Percentiles rank a stretch among this genome's conserved stretches.
Evolutionary conservation across 92 coral and sea anemone genomes (phyloP).

Genomic region (Phenganax stokvisi): DNA sequence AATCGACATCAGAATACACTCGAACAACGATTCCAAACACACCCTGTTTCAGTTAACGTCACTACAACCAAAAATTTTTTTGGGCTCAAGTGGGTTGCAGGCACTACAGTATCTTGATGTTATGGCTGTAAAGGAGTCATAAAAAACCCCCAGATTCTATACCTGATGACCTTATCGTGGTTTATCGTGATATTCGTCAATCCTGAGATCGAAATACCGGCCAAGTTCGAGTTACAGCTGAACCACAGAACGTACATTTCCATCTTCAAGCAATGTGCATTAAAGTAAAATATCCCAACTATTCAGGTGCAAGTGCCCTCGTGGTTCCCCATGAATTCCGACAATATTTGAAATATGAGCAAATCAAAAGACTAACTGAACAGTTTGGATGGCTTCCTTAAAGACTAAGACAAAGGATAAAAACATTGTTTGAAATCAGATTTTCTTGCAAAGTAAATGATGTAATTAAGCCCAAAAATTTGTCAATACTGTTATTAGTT

Average conservation of each 20-base stretch:
- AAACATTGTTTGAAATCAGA: too few relatives aligned
- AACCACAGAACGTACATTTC: slow-evolving; percentile 30
- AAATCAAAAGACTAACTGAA: background rate
- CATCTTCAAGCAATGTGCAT: slow-evolving; percentile 31
- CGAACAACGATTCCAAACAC: too few relatives aligned
- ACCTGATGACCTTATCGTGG: slow-evolving; percentile 13
- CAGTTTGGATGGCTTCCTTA: slow-evolving; percentile 20
- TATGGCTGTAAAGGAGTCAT: slow-evolving; percentile 11
- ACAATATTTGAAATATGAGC: background rate
- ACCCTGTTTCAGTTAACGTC: too few relatives aligned
- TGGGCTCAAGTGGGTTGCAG: slow-evolving; percentile 19
- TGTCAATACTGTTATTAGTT: too few relatives aligned
- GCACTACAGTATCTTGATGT: slow-evolving; percentile 15
- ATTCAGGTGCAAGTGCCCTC: slow-evolving; percentile 28
- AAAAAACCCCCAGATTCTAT: background rate
- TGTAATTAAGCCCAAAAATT: too few relatives aligned
- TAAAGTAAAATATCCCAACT: slow-evolving; percentile 38
- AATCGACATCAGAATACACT: too few relatives aligned
- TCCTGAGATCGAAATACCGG: slow-evolving; percentile 8
- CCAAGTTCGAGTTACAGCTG: background rate
- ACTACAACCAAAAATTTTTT: background rate
- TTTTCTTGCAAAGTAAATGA: too few relatives aligned
- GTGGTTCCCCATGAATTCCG: slow-evolving; percentile 36
- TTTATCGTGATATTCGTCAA: background rate
- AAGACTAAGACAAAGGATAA: background rate